phyloP scores from a whole-genome alignment of 2,113 vertebrate genomes.

The Semicossyphus pulcher region DNA sequence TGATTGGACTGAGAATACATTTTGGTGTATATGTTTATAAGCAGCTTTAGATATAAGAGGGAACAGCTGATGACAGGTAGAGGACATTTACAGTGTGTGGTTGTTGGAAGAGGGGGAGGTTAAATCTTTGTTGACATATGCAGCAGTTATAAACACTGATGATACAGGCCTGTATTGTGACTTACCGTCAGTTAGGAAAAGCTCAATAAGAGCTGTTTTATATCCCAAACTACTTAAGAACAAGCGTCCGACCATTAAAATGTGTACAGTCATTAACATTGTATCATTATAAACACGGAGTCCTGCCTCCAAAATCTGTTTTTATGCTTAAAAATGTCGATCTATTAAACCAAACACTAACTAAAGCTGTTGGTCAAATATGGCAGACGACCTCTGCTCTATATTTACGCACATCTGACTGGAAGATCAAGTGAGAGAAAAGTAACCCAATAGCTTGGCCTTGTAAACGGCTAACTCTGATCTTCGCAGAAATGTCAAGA shows the following conservation, averaged over 20 bases:
- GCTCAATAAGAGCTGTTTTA: constrained; percentile 22
- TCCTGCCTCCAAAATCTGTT: no score
- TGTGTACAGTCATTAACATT: background rate
- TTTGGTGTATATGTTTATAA: background rate
- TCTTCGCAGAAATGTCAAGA: constrained; percentile 64
- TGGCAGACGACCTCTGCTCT: constrained; percentile 41
- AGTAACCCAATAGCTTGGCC: constrained; percentile 42
- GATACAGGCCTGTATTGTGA: constrained; percentile 46
- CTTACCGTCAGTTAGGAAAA: constrained; percentile 9
- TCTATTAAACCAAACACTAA: no score
- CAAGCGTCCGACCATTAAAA: background rate
- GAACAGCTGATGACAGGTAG: background rate
- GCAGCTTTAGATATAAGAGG: background rate
- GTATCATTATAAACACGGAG: background rate
- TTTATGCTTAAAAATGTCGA: no score
- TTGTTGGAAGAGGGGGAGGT: constrained; percentile 4
- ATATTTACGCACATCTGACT: constrained; percentile 45
- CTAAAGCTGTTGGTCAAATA: constrained; percentile 1
- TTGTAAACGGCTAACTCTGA: constrained; percentile 47
- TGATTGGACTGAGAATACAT: background rate
- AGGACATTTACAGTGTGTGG: background rate
- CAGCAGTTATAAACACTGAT: constrained; percentile 24
- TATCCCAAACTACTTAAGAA: constrained; percentile 3
- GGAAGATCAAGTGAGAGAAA: constrained; percentile 51
- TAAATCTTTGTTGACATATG: constrained; percentile 35